These are phyloP conservation scores for Streblospio benedicti DNA, from an alignment of 1,140 invertebrate genomes.

Conservation along the genomic window DNA sequence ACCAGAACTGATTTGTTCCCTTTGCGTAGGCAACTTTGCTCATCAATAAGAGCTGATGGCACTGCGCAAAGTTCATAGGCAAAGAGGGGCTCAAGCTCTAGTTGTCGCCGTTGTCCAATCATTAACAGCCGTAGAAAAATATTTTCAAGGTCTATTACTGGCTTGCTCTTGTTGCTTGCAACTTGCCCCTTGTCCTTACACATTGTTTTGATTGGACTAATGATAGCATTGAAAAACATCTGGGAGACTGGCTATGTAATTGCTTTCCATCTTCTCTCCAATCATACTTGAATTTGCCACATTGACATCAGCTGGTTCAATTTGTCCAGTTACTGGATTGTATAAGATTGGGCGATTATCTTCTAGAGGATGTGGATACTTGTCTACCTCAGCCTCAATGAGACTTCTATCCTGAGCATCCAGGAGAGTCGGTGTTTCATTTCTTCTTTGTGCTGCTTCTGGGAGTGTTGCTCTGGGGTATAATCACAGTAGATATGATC, in stretches of 20 bases:
- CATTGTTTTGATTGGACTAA: conserved; percentile 2
- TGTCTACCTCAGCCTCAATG: too few species aligned
- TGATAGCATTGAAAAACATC: conserved; percentile 1
- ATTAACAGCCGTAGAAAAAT: background rate
- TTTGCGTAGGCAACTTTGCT: conserved; percentile 1
- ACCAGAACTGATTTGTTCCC: conserved; percentile 1
- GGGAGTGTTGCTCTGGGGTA: too few species aligned
- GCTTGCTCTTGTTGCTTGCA: background rate
- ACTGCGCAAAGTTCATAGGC: background rate
- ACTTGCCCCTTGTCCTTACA: background rate
- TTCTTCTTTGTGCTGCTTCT: too few species aligned
- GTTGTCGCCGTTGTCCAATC: background rate
- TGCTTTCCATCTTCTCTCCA: conserved; percentile 2
- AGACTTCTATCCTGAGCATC: too few species aligned
- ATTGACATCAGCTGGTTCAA: background rate
- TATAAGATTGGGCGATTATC: background rate
- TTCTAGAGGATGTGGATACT: conserved; percentile 1
- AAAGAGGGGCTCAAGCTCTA: conserved; percentile 1
- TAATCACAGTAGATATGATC: too few species aligned
- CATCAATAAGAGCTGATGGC: background rate
- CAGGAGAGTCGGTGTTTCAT: too few species aligned
- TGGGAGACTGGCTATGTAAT: conserved; percentile 4
- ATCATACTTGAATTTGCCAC: conserved; percentile 6
- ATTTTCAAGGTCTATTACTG: conserved; percentile 8
- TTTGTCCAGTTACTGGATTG: conserved; percentile 5